Conservation (phyloP, 2,797 vertebrate species). For the Phaenicophaeus curvirostris region DNA sequence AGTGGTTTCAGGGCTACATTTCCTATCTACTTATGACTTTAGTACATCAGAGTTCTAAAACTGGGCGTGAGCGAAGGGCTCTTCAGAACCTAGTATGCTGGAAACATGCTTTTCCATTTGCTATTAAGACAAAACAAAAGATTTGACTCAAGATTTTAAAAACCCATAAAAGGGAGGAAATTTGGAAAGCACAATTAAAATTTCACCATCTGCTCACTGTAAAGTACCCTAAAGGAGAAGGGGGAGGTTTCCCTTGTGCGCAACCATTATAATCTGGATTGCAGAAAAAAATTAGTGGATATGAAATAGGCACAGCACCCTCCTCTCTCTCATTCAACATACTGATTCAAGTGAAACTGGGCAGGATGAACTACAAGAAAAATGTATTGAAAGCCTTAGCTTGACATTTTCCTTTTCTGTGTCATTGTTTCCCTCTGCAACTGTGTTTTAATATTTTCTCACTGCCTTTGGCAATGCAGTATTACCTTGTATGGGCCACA, state of each 20-base stretch:
- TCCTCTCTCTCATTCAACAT: neutral
- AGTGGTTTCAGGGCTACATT: neutral
- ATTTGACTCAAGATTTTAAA: conserved; percentile 40
- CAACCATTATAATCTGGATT: conserved; percentile 39
- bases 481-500: conserved; percentile 38
- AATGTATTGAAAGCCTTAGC: neutral
- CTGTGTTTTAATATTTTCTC: conserved; percentile 45
- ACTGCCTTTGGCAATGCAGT: conserved; percentile 32
- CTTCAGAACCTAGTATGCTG: neutral
- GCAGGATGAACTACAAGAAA: neutral
- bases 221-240: conserved; percentile 40
- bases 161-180: conserved; percentile 27
- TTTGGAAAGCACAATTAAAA: conserved; percentile 62
- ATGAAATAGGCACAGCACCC: neutral
- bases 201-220: conserved; percentile 72
- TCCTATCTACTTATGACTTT: neutral
- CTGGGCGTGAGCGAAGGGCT: neutral
- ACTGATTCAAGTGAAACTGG: conserved; percentile 40
- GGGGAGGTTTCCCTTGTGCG: conserved; percentile 24
- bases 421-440: conserved; percentile 12
- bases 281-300: conserved; percentile 33
- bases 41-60: neutral
- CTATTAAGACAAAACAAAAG: conserved; percentile 43
- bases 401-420: neutral
- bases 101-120: conserved; percentile 38